Percentiles rank a stretch among this genome's conserved stretches.
These are phyloP conservation scores for Gnathonemus echidnorhynchus DNA, from an alignment of 2,113 vertebrate genomes.

Conservation along the genomic window DNA sequence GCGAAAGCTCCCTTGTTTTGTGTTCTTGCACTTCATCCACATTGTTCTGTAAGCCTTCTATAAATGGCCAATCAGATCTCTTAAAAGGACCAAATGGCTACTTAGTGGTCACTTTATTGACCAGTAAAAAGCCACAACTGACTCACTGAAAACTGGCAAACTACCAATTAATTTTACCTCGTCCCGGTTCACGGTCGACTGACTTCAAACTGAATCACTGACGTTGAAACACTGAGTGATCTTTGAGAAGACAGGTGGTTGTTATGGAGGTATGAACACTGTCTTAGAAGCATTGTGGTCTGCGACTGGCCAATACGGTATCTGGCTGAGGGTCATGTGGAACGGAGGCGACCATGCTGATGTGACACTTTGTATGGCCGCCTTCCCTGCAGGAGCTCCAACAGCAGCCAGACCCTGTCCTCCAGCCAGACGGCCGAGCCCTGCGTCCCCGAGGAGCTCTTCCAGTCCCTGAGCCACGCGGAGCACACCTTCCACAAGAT, in stretches of 20 bases:
- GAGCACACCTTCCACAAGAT: constrained; percentile 91
- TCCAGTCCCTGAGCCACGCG: constrained; percentile 87
- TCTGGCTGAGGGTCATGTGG: not conserved
- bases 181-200: not conserved
- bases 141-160: not conserved
- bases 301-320: not conserved
- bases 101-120: not conserved
- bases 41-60: not conserved
- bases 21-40: not conserved
- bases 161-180: not conserved
- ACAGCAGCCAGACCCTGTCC: constrained; percentile 80
- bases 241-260: not conserved
- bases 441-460: constrained; percentile 86
- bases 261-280: not conserved
- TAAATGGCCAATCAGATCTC: not conserved
- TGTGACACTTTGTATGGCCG: not conserved
- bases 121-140: not conserved
- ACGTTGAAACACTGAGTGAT: not conserved
- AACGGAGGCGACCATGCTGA: not conserved
- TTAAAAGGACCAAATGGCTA: not conserved
- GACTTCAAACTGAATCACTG: not conserved
- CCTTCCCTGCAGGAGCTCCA: constrained; percentile 66
- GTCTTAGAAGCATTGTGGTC: not conserved
- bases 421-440: constrained; percentile 86
- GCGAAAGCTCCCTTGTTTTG: not conserved